Percentiles rank a stretch among this genome's conserved stretches.
These are phyloP conservation scores for Myiozetetes cayanensis DNA, from an alignment of 2,113 vertebrate genomes.

Conservation along the genomic window DNA sequence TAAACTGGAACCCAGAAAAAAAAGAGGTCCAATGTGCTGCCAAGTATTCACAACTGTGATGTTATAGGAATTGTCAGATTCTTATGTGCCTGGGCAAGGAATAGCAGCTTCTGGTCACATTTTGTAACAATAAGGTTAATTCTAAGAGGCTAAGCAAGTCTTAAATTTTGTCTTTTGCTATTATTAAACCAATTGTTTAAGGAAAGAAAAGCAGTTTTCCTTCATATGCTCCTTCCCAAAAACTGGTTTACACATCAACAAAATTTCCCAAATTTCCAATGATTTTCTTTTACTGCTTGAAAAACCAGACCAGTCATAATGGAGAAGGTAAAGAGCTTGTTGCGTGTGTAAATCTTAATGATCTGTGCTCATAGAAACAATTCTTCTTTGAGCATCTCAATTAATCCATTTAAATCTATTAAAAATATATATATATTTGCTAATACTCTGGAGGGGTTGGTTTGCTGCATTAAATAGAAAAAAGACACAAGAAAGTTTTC, in stretches of 20 bases:
- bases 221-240: not conserved
- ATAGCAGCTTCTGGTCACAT: not conserved
- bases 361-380: not conserved
- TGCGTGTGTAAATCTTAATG: not conserved
- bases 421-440: not conserved
- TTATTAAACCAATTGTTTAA: not conserved
- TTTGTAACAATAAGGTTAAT: not conserved
- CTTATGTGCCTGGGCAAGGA: not conserved
- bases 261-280: not conserved
- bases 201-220: not conserved
- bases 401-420: not conserved
- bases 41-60: not conserved
- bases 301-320: not conserved
- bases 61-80: not conserved
- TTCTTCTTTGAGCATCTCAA: not conserved
- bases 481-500: not conserved
- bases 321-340: not conserved
- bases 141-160: not conserved
- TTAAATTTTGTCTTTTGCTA: not conserved
- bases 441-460: not conserved
- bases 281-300: not conserved
- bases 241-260: not conserved
- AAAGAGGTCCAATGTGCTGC: not conserved
- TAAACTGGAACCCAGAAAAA: not conserved
- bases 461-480: not conserved